These are phyloP conservation scores for Pentalonia nigronervosa DNA, from an alignment of 1,140 invertebrate genomes.

Conservation along the genomic window DNA sequence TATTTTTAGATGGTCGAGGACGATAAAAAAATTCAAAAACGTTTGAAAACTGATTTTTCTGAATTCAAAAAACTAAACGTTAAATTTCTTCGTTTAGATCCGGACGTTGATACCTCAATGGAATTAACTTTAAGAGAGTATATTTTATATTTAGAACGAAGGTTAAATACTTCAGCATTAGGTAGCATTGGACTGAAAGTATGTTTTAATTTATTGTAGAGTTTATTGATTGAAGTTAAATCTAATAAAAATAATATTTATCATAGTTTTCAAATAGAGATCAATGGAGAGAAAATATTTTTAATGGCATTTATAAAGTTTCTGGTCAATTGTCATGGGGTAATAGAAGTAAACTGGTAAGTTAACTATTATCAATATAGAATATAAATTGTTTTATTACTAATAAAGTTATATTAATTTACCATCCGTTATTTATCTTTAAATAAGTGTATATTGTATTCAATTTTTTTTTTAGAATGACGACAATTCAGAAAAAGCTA, in stretches of 20 bases:
- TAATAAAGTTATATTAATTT: not conserved
- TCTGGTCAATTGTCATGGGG: slow-evolving; percentile 41
- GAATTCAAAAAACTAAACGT: slow-evolving; percentile 38
- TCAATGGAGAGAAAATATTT: slow-evolving; percentile 76
- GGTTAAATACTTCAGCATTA: slow-evolving; percentile 49
- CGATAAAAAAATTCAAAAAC: slow-evolving; percentile 55
- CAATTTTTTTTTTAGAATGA: slow-evolving; percentile 31
- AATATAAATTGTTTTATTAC: not conserved
- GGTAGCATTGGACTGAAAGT: slow-evolving; percentile 15
- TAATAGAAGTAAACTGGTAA: slow-evolving; percentile 34
- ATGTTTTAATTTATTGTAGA: not conserved
- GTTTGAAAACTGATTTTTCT: slow-evolving; percentile 51
- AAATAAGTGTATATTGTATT: not conserved
- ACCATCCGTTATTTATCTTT: not conserved
- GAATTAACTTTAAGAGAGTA: slow-evolving; percentile 56
- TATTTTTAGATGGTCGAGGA: slow-evolving; percentile 45
- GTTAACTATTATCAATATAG: not conserved
- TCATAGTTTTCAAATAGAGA: slow-evolving; percentile 69
- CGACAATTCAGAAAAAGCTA: slow-evolving; percentile 44
- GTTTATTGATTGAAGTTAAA: not conserved
- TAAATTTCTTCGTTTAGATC: slow-evolving; percentile 44
- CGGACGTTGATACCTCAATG: slow-evolving; percentile 39
- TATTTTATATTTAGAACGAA: slow-evolving; percentile 47
- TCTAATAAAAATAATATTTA: slow-evolving; percentile 35
- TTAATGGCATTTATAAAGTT: slow-evolving; percentile 69